Evolutionary conservation across 1,140 invertebrate genomes (phyloP).

Genomic region (Rhyacophila brunnea): DNA sequence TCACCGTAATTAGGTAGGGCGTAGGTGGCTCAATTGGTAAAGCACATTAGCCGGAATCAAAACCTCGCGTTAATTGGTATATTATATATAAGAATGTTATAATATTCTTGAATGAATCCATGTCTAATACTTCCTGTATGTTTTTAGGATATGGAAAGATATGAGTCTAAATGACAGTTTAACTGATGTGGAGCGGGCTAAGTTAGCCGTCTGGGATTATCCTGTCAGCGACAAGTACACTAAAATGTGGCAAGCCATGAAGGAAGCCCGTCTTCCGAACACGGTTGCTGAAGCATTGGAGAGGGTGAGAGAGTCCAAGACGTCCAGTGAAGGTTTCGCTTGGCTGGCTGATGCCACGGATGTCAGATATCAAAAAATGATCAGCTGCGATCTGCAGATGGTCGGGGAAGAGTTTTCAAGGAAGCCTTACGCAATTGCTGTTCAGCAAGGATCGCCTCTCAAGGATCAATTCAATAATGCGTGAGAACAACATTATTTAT

Average conservation of each 20-base stretch:
- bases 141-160: slow-evolving; percentile 91
- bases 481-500: slow-evolving; percentile 63
- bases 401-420: slow-evolving; percentile 95
- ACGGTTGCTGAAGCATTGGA: slow-evolving; percentile 74
- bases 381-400: slow-evolving; percentile 86
- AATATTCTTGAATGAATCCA: neutral
- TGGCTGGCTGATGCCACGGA: slow-evolving; percentile 93
- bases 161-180: slow-evolving; percentile 94
- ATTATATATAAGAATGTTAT: no score
- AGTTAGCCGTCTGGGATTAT: slow-evolving; percentile 98
- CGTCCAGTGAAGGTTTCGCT: slow-evolving; percentile 84
- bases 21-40: no score
- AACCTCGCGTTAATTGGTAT: no score
- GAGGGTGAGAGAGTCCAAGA: slow-evolving; percentile 72
- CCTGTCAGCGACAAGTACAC: slow-evolving; percentile 98
- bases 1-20: no score
- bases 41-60: no score
- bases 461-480: slow-evolving; percentile 90
- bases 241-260: slow-evolving; percentile 98
- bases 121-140: neutral
- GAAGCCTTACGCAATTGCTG: slow-evolving; percentile 94
- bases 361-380: slow-evolving; percentile 80
- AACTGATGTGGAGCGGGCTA: slow-evolving; percentile 83
- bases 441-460: slow-evolving; percentile 91
- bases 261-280: slow-evolving; percentile 79